Evolutionary conservation across 30 jellyfish, hydroid and myxozoan species (phyloP).

Genomic region (Sanderia malayensis): DNA sequence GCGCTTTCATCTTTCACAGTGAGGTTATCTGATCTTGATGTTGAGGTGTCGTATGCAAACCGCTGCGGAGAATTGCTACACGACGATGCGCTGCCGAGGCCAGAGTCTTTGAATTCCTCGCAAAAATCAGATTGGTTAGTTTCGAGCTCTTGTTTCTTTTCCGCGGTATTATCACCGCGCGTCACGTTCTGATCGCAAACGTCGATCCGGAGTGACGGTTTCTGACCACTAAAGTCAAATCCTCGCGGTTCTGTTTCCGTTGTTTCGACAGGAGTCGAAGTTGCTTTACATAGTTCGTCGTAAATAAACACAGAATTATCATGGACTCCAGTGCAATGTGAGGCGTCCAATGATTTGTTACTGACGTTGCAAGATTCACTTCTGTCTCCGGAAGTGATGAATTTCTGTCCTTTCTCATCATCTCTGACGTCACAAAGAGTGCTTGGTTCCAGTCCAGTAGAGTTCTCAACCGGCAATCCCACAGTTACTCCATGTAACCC

Average conservation of each 20-base stretch:
- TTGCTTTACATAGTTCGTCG: not conserved
- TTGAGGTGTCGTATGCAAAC: not conserved
- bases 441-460: too few species aligned
- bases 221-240: not conserved
- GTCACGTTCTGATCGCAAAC: not conserved
- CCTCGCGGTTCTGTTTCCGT: not conserved
- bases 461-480: too few species aligned
- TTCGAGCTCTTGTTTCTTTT: too few species aligned
- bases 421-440: too few species aligned
- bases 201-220: not conserved
- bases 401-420: too few species aligned
- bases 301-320: slow-evolving; percentile 40
- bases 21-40: not conserved
- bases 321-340: slow-evolving; percentile 9
- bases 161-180: not conserved
- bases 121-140: slow-evolving; percentile 7
- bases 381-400: too few species aligned
- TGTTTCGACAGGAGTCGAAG: not conserved
- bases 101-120: slow-evolving; percentile 22
- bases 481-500: too few species aligned
- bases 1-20: not conserved
- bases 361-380: too few species aligned
- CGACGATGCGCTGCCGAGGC: slow-evolving; percentile 56
- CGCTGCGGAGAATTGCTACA: slow-evolving; percentile 37
- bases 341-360: too few species aligned